A percentile compares a stretch with the other conserved stretches of the same genome.
Conservation (phyloP, 92 coral and sea anemone species). For the Heteractis magnifica region DNA sequence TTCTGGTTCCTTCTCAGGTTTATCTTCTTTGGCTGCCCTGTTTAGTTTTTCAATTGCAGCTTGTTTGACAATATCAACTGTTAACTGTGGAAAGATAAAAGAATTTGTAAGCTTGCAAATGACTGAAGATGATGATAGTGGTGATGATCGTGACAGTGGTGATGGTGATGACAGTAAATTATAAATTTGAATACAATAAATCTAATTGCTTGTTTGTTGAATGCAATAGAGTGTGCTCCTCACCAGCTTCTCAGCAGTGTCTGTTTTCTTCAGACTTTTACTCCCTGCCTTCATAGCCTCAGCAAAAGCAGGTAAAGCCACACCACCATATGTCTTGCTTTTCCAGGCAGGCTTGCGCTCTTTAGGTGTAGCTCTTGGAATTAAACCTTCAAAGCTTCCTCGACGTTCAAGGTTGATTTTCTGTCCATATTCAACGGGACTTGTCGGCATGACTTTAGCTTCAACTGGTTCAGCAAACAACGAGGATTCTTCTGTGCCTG, state of each 20-base stretch:
- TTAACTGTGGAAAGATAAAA: constrained; percentile 33
- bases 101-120: not conserved
- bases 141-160: not conserved
- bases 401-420: constrained; percentile 37
- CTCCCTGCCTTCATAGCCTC: constrained; percentile 65
- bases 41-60: constrained; percentile 81
- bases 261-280: constrained; percentile 60
- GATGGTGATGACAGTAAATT: not conserved
- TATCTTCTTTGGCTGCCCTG: constrained; percentile 81
- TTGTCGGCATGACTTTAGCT: constrained; percentile 33
- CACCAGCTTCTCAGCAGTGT: constrained; percentile 48
- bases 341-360: constrained; percentile 68
- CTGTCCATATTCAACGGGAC: constrained; percentile 42
- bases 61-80: constrained; percentile 80
- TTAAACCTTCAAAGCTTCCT: constrained; percentile 50
- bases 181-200: too few relatives aligned
- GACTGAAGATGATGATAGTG: not conserved
- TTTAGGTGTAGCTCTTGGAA: constrained; percentile 64
- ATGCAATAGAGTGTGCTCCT: not conserved
- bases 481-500: not conserved
- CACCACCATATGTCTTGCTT: constrained; percentile 77
- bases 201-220: too few relatives aligned
- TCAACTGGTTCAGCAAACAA: not conserved
- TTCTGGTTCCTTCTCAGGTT: constrained; percentile 67
- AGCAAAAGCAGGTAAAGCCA: constrained; percentile 90